These are phyloP conservation scores for Acanthosepion lycidas DNA, from an alignment of 2,888 invertebrate species.

Conservation along the genomic window DNA sequence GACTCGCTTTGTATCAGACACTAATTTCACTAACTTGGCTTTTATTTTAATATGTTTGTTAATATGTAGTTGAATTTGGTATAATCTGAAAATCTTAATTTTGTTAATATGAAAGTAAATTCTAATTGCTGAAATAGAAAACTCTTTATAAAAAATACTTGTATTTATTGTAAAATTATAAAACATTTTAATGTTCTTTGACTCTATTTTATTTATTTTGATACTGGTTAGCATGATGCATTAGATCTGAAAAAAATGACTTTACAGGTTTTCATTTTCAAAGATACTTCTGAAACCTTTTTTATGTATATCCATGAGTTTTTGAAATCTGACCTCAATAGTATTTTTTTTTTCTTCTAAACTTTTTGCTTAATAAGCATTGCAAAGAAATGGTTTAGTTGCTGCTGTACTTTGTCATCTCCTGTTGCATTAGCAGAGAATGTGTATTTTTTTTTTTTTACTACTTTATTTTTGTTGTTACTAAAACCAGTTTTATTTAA, in stretches of 20 bases:
- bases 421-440: background rate
- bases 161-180: too few species aligned
- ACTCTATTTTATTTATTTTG: background rate
- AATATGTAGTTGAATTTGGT: too few species aligned
- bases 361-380: background rate
- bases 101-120: too few species aligned
- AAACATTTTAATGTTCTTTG: too few species aligned
- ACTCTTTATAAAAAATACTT: too few species aligned
- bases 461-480: background rate
- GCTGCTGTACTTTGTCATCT: background rate
- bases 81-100: too few species aligned
- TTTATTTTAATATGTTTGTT: too few species aligned
- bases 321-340: background rate
- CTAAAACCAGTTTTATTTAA: background rate
- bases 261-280: background rate
- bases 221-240: background rate
- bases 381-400: background rate
- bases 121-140: too few species aligned
- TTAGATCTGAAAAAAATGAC: background rate
- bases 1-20: too few species aligned
- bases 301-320: background rate
- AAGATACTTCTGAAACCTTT: background rate
- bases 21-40: too few species aligned
- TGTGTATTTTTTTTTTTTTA: too few species aligned
- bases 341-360: background rate